Percentiles rank a stretch among this genome's conserved stretches.
Evolutionary conservation across 2,113 vertebrate genomes (phyloP).

Genomic region (Cyanoderma ruficeps): DNA sequence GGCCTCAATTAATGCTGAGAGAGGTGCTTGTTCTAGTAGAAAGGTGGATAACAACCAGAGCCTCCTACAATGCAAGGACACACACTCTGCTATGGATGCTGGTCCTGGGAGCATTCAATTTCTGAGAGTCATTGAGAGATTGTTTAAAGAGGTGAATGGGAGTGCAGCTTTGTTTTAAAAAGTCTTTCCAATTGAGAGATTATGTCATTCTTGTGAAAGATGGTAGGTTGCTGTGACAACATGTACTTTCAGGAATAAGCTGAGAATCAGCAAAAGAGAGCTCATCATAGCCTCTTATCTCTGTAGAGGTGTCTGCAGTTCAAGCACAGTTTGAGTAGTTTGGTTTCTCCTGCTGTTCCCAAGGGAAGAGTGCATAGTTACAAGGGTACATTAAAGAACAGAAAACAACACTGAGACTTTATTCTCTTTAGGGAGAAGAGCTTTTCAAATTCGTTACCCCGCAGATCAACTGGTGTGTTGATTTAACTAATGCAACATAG

Average conservation of each 20-base stretch:
- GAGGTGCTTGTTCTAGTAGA: background rate
- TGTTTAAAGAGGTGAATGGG: background rate
- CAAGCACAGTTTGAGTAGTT: background rate
- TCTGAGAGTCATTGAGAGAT: background rate
- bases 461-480: background rate
- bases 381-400: background rate
- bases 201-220: constrained; percentile 1
- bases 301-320: background rate
- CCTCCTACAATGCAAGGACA: background rate
- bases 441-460: background rate
- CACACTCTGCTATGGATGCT: background rate
- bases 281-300: background rate
- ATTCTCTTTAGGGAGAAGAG: background rate
- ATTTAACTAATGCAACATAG: background rate
- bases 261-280: constrained; percentile 14
- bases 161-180: background rate
- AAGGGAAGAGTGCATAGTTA: background rate
- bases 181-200: background rate
- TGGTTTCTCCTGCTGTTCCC: background rate
- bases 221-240: background rate
- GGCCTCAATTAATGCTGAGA: background rate
- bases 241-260: background rate
- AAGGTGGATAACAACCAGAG: background rate
- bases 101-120: background rate
- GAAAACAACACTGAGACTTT: background rate